Conservation (phyloP, 2,113 vertebrate species). For the Brachyistius frenatus region DNA sequence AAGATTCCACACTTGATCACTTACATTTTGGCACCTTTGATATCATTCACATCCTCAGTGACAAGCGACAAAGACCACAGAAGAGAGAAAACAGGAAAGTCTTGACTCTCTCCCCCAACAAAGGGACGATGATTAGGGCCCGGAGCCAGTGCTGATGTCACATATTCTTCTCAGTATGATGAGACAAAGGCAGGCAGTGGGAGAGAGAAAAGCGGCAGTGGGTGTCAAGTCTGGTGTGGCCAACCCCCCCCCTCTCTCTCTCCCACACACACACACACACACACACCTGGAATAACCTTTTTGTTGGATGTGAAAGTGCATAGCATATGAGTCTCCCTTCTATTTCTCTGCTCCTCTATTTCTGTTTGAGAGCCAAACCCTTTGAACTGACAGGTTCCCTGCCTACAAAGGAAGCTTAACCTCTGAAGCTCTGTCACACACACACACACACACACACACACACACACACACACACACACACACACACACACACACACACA, state of each 20-base stretch:
- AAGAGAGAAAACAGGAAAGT: constrained; percentile 38
- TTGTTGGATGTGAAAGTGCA: constrained; percentile 58
- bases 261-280: constrained; percentile 1
- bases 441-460: constrained; percentile 13
- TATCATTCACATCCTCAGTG: constrained; percentile 46
- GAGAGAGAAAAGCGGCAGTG: constrained; percentile 18
- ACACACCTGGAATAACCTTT: constrained; percentile 54
- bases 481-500: constrained; percentile 16
- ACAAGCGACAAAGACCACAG: constrained; percentile 45
- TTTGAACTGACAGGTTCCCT: constrained; percentile 74
- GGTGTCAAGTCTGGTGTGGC: constrained; percentile 18
- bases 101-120: constrained; percentile 45
- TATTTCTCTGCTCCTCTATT: constrained; percentile 28
- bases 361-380: constrained; percentile 41
- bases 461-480: constrained; percentile 6
- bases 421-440: constrained; percentile 42
- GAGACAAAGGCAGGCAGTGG: constrained; percentile 45
- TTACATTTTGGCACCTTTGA: constrained; percentile 71
- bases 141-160: constrained; percentile 39
- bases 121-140: constrained; percentile 64
- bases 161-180: constrained; percentile 28
- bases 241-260: constrained; percentile 14
- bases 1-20: constrained; percentile 63
- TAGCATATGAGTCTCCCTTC: constrained; percentile 42
- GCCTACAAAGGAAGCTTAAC: constrained; percentile 66